phyloP scores from a whole-genome alignment of 2,113 vertebrate genomes.

The Atherinomorus stipes region DNA sequence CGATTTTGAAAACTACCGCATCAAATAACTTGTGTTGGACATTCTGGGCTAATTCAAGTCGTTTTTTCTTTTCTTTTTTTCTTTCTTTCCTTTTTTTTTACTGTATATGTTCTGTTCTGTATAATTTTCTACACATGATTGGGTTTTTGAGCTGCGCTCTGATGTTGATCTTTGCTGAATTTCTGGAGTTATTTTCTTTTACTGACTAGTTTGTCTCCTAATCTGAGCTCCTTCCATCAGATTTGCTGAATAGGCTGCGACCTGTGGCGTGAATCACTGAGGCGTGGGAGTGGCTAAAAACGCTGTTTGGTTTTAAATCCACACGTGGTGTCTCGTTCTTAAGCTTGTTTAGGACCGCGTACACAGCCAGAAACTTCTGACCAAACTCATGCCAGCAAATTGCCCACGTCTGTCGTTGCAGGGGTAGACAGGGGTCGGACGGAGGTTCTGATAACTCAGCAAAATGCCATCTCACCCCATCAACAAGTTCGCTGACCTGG shows the following conservation, averaged over 20 bases:
- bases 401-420: conserved; percentile 43
- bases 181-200: too few species aligned
- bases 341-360: conserved; percentile 55
- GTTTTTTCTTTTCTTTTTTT: too few species aligned
- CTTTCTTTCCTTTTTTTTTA: too few species aligned
- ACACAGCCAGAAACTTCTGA: conserved; percentile 63
- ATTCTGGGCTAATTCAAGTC: too few species aligned
- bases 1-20: too few species aligned
- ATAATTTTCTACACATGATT: too few species aligned
- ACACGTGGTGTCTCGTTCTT: conserved; percentile 72
- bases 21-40: too few species aligned
- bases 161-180: too few species aligned
- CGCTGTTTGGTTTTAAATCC: conserved; percentile 76
- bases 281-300: conserved; percentile 59
- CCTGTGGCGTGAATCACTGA: background rate
- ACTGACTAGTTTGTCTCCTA: background rate
- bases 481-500: conserved; percentile 75
- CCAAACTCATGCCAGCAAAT: conserved; percentile 55
- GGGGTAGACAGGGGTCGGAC: conserved; percentile 45
- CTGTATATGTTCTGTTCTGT: too few species aligned
- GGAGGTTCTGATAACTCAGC: conserved; percentile 16
- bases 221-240: background rate
- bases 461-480: conserved; percentile 79
- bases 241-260: background rate
- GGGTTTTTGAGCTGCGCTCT: too few species aligned